Conservation (phyloP, 2,797 vertebrate genomes). For the Tarsius wallacei region DNA sequence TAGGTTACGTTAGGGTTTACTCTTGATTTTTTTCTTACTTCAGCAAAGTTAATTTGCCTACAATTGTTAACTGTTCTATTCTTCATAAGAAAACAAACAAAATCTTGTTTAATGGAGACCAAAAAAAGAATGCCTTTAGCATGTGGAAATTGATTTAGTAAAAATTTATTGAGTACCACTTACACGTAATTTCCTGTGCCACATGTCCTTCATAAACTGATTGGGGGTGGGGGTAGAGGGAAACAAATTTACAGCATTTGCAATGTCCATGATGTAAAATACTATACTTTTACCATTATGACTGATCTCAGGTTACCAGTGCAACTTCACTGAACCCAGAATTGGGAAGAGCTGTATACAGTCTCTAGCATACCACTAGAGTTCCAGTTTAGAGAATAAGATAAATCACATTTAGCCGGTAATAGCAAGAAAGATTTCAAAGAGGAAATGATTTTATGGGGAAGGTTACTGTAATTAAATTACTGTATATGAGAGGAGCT, state of each 20-base stretch:
- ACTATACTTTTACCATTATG: accelerated
- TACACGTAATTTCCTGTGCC: not conserved
- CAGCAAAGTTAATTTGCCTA: slow-evolving; percentile 10
- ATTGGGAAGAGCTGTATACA: accelerated
- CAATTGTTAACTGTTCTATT: slow-evolving; percentile 34
- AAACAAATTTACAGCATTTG: not conserved
- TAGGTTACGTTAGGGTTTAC: not conserved
- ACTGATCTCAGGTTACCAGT: not conserved
- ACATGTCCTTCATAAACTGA: not conserved
- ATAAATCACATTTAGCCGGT: not conserved
- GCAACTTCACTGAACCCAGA: not conserved
- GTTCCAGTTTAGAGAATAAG: not conserved
- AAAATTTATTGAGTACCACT: not conserved
- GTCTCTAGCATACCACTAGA: not conserved
- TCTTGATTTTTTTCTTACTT: slow-evolving; percentile 17
- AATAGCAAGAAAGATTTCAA: not conserved
- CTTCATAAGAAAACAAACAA: slow-evolving; percentile 1
- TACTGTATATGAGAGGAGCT: not conserved
- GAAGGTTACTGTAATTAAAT: not conserved
- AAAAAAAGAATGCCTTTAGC: not conserved
- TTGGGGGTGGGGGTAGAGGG: not conserved
- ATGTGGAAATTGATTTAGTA: slow-evolving; percentile 20
- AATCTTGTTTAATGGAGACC: not conserved
- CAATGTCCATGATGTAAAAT: not conserved
- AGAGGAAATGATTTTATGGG: not conserved